Percentiles rank a stretch among this genome's conserved stretches.
These are phyloP conservation scores for Gallinago nigripennis DNA, from an alignment of 2,797 vertebrate species.

Conservation along the genomic window DNA sequence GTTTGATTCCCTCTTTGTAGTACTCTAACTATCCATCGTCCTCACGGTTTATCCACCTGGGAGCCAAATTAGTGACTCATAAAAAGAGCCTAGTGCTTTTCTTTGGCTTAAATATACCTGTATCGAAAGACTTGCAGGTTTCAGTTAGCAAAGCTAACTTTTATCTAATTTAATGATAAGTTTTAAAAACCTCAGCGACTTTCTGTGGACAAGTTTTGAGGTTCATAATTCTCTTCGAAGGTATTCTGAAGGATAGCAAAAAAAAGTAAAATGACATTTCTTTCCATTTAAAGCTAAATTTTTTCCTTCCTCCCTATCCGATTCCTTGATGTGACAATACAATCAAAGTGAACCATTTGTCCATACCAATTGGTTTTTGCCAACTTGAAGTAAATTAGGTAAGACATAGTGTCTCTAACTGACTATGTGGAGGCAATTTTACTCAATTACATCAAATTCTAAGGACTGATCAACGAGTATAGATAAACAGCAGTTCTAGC, in stretches of 20 bases:
- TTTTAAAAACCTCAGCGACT: conserved; percentile 58
- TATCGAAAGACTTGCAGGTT: conserved; percentile 68
- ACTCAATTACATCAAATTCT: background rate
- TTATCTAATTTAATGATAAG: conserved; percentile 50
- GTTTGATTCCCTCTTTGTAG: conserved; percentile 42
- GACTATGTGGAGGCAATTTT: background rate
- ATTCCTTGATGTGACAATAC: background rate
- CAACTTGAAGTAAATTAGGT: background rate
- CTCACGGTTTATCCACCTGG: conserved; percentile 50
- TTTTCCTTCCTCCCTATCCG: background rate
- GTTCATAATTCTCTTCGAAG: background rate
- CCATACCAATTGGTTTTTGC: conserved; percentile 26
- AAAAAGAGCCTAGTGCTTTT: conserved; percentile 48
- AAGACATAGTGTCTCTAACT: background rate
- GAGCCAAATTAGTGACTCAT: conserved; percentile 64
- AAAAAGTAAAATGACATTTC: background rate
- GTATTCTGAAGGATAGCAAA: background rate
- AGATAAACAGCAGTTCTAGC: background rate
- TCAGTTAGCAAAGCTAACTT: conserved; percentile 67
- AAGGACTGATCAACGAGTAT: background rate
- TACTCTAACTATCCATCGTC: conserved; percentile 35
- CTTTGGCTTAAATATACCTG: conserved; percentile 61
- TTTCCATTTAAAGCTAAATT: background rate
- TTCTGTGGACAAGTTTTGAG: background rate
- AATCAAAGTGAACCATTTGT: background rate